These are phyloP conservation scores for Chascanopsetta lugubris DNA, from an alignment of 2,113 vertebrate species.

Conservation along the genomic window DNA sequence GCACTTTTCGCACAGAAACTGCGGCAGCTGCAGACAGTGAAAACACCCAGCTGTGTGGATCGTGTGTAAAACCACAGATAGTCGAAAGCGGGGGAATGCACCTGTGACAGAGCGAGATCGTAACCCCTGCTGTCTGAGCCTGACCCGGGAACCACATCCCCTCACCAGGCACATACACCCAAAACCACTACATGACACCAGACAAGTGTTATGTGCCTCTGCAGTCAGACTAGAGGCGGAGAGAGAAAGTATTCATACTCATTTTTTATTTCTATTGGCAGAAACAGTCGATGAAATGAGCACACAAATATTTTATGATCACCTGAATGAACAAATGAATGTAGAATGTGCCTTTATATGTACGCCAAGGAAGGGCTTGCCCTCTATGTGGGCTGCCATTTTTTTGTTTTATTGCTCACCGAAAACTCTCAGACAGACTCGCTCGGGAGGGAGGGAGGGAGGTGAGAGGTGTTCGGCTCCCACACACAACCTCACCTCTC, in stretches of 20 bases:
- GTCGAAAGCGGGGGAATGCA: slow-evolving; percentile 72
- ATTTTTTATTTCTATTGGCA: too few species aligned
- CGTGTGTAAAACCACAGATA: slow-evolving; percentile 71
- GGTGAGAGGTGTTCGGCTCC: too few species aligned
- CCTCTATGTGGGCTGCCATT: too few species aligned
- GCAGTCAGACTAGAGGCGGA: neutral
- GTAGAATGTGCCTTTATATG: too few species aligned
- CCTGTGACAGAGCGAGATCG: slow-evolving; percentile 68
- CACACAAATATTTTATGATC: too few species aligned
- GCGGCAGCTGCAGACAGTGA: slow-evolving; percentile 54
- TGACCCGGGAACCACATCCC: slow-evolving; percentile 72
- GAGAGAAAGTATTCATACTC: too few species aligned
- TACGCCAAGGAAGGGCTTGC: too few species aligned
- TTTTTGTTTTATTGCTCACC: too few species aligned
- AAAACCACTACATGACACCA: slow-evolving; percentile 3
- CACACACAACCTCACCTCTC: too few species aligned
- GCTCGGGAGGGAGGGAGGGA: too few species aligned
- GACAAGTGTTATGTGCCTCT: neutral
- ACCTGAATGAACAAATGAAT: too few species aligned
- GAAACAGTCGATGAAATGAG: neutral
- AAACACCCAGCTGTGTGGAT: slow-evolving; percentile 68
- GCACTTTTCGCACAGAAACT: slow-evolving; percentile 19
- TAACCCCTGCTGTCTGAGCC: slow-evolving; percentile 31
- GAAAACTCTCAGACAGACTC: too few species aligned
- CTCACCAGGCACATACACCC: slow-evolving; percentile 42